phyloP scores from a whole-genome alignment of 2,113 vertebrate genomes.

The Talpa occidentalis region DNA sequence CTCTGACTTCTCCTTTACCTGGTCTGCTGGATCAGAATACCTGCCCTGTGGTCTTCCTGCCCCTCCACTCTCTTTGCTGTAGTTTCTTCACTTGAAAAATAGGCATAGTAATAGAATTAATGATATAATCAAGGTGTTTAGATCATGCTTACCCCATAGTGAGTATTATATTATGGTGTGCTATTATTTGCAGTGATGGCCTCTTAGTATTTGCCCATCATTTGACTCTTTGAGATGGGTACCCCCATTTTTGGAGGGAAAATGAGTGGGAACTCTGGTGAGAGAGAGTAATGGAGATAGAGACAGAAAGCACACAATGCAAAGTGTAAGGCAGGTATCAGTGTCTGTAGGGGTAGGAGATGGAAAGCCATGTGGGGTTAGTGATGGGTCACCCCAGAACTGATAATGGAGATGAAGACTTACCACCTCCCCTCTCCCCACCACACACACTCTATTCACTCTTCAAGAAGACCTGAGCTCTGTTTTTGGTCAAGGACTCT shows the following conservation, averaged over 20 bases:
- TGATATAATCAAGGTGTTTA: not conserved
- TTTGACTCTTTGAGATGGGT: not conserved
- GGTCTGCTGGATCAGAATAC: too few species aligned
- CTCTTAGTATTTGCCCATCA: conserved; percentile 3
- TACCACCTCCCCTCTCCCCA: rapidly evolving
- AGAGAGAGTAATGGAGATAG: not conserved
- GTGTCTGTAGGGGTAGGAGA: not conserved
- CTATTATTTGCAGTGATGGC: too few species aligned
- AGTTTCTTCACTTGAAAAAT: not conserved
- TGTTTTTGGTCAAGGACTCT: not conserved
- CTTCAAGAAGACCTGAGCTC: not conserved
- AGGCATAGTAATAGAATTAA: not conserved
- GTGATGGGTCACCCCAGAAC: not conserved
- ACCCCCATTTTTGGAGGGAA: not conserved
- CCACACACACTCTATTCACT: not conserved
- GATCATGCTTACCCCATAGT: not conserved
- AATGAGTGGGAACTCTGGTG: not conserved
- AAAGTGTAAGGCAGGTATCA: not conserved
- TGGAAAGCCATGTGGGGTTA: not conserved
- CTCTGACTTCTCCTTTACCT: too few species aligned
- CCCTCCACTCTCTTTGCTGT: not conserved
- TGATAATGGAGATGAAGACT: not conserved
- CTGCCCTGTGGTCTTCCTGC: too few species aligned
- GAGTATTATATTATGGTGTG: not conserved
- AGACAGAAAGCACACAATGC: not conserved